These are phyloP conservation scores for Toxonevra muliebris DNA, from an alignment of 2,888 invertebrate species.

Conservation along the genomic window DNA sequence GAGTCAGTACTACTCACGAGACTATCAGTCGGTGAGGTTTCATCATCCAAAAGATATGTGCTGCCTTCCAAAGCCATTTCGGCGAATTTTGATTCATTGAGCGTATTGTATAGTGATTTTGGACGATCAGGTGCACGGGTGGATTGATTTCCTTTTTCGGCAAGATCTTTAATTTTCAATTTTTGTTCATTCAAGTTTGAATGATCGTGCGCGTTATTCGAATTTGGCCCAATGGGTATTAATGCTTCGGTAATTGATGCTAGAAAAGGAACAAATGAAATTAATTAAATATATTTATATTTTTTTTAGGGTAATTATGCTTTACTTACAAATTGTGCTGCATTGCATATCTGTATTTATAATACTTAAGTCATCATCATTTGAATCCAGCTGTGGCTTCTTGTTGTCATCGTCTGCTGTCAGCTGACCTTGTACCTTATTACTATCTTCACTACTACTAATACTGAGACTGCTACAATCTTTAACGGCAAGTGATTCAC, in stretches of 20 bases:
- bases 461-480: slow-evolving; percentile 69
- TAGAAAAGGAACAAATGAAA: slow-evolving; percentile 16
- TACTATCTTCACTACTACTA: slow-evolving; percentile 65
- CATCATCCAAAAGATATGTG: slow-evolving; percentile 79
- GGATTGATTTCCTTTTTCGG: slow-evolving; percentile 5
- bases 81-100: slow-evolving; percentile 72
- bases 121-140: slow-evolving; percentile 51
- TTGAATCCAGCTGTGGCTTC: slow-evolving; percentile 47
- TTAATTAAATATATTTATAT: not conserved
- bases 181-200: not conserved
- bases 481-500: slow-evolving; percentile 72
- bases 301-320: not conserved
- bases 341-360: slow-evolving; percentile 56
- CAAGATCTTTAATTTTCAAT: too few species aligned
- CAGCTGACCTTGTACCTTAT: slow-evolving; percentile 39
- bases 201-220: not conserved
- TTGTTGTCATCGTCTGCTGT: slow-evolving; percentile 34
- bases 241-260: slow-evolving; percentile 47
- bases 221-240: not conserved
- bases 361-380: slow-evolving; percentile 51
- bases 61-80: slow-evolving; percentile 76
- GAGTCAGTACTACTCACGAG: slow-evolving; percentile 68
- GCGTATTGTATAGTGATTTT: slow-evolving; percentile 51
- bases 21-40: slow-evolving; percentile 85
- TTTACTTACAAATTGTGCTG: slow-evolving; percentile 59